Evolutionary conservation across 2,888 invertebrate genomes (phyloP).

Genomic region (Idaea straminata): DNA sequence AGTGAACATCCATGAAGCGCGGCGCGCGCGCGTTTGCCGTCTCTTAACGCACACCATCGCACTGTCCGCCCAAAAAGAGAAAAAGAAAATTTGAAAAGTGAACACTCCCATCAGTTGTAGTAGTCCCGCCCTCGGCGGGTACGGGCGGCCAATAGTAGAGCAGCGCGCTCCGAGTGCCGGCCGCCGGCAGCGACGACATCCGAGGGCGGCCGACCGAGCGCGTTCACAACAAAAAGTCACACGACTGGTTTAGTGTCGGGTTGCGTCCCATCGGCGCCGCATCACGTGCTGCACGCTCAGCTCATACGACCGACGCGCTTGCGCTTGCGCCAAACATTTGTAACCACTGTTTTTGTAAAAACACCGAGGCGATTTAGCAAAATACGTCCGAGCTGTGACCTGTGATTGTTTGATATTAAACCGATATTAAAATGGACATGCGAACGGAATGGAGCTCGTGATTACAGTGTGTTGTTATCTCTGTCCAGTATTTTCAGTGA

Average conservation of each 20-base stretch:
- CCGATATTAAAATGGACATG: constrained; percentile 60
- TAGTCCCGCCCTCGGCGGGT: constrained; percentile 58
- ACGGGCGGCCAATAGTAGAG: constrained; percentile 46
- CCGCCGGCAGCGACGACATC: constrained; percentile 48
- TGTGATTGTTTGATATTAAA: constrained; percentile 57
- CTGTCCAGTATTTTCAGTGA: constrained; percentile 67
- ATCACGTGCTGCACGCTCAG: constrained; percentile 64
- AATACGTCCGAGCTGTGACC: constrained; percentile 44
- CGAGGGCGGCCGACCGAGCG: constrained; percentile 66
- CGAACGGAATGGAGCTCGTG: constrained; percentile 74
- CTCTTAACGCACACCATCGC: constrained; percentile 74
- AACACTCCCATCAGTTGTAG: constrained; percentile 67
- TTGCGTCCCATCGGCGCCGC: constrained; percentile 78
- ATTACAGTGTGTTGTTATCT: constrained; percentile 72
- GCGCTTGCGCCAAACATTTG: constrained; percentile 63
- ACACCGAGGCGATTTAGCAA: constrained; percentile 27
- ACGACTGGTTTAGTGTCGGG: constrained; percentile 79
- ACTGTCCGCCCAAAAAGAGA: constrained; percentile 75
- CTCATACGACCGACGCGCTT: constrained; percentile 41
- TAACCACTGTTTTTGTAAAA: constrained; percentile 62
- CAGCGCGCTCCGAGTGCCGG: constrained; percentile 40
- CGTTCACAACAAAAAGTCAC: constrained; percentile 77
- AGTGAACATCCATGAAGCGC: constrained; percentile 64
- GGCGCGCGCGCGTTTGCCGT: constrained; percentile 56
- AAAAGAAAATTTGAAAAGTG: constrained; percentile 77